Evolutionary conservation across 2,797 vertebrate genomes (phyloP).

Genomic region (Cryptoblepharus egeriae): DNA sequence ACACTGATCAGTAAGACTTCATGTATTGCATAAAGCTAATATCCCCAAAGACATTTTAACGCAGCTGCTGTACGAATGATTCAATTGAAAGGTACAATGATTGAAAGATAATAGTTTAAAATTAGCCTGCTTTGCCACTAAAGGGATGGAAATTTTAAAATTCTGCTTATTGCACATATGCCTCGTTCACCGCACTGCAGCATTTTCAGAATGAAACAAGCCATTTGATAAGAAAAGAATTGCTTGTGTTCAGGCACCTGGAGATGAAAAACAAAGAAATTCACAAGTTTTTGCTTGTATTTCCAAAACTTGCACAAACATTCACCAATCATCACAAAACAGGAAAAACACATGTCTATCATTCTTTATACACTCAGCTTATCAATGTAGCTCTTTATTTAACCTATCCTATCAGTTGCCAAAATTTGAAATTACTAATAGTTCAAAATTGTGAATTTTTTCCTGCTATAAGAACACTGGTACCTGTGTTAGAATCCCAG

Average conservation of each 20-base stretch:
- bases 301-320: neutral
- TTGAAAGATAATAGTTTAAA: slow-evolving; percentile 63
- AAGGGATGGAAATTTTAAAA: slow-evolving; percentile 60
- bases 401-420: neutral
- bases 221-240: neutral
- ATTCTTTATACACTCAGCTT: neutral
- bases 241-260: slow-evolving; percentile 34
- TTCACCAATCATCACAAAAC: rapidly evolving
- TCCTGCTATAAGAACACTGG: no score
- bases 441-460: neutral
- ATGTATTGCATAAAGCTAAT: slow-evolving; percentile 53
- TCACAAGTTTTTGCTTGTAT: neutral
- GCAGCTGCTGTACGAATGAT: slow-evolving; percentile 49
- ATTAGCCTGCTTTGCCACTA: slow-evolving; percentile 54
- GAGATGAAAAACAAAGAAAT: slow-evolving; percentile 1
- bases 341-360: neutral
- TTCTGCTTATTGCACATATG: slow-evolving; percentile 50
- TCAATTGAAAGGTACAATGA: slow-evolving; percentile 56
- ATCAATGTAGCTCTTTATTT: neutral
- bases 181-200: slow-evolving; percentile 46
- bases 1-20: slow-evolving; percentile 38
- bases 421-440: neutral
- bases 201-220: slow-evolving; percentile 43
- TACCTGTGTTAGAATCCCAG: no score
- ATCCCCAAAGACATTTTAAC: slow-evolving; percentile 51